phyloP scores from a whole-genome alignment of 2,113 vertebrate species.

The Corythornis madagascariensis region DNA sequence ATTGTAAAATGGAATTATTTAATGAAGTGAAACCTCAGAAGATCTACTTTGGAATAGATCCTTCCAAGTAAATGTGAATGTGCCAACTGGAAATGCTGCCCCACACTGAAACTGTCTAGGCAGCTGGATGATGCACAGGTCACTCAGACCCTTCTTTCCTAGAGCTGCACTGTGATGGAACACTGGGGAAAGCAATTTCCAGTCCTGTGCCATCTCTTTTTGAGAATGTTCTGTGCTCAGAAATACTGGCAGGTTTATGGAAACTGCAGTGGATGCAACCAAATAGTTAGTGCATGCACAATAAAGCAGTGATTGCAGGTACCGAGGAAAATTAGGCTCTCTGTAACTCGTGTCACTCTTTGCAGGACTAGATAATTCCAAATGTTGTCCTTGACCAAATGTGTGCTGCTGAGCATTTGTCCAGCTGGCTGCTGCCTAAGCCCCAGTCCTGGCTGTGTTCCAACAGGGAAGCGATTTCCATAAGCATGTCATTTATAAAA shows the following conservation, averaged over 20 bases:
- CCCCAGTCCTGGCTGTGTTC: not conserved
- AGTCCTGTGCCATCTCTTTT: not conserved
- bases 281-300: not conserved
- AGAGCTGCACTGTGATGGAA: not conserved
- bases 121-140: not conserved
- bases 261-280: not conserved
- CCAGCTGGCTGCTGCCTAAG: constrained; percentile 22
- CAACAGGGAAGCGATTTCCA: not conserved
- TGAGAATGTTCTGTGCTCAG: not conserved
- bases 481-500: constrained; percentile 33
- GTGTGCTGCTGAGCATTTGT: constrained; percentile 12
- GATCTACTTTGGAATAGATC: not conserved
- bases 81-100: not conserved
- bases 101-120: not conserved
- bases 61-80: not conserved
- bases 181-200: not conserved
- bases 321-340: constrained; percentile 26
- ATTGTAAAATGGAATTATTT: not conserved
- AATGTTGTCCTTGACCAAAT: constrained; percentile 21
- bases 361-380: constrained; percentile 8
- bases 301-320: constrained; percentile 28
- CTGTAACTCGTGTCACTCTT: not conserved
- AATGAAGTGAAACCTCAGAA: not conserved
- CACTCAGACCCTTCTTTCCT: not conserved
- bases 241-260: constrained; percentile 6